Conservation (phyloP, 2,113 vertebrate genomes). For the Sula dactylatra region DNA sequence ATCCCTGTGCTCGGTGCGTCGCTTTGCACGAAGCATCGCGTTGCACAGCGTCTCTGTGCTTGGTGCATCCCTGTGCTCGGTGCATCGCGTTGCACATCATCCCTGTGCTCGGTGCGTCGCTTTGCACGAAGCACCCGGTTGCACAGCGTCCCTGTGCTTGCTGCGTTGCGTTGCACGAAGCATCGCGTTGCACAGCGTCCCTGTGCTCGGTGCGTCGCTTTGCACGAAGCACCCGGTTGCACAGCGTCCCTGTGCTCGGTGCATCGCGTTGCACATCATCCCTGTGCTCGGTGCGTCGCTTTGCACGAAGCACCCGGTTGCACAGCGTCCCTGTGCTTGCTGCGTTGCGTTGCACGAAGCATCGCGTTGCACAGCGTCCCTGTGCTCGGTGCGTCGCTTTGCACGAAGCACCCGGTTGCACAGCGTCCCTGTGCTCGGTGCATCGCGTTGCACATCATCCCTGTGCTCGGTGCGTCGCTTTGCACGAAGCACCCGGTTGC, state of each 20-base stretch:
- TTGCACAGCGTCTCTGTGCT: not conserved
- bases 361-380: too few relatives aligned
- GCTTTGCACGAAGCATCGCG: not conserved
- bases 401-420: not conserved
- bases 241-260: not conserved
- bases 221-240: not conserved
- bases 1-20: too few relatives aligned
- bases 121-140: not conserved
- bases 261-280: too few relatives aligned
- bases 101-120: not conserved
- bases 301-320: not conserved
- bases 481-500: too few relatives aligned
- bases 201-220: not conserved
- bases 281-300: not conserved
- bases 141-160: too few relatives aligned
- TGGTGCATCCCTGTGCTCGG: too few relatives aligned
- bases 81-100: rapidly evolving
- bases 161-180: not conserved
- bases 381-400: not conserved
- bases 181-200: not conserved
- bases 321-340: too few relatives aligned
- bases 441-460: not conserved
- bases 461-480: too few relatives aligned
- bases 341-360: not conserved
- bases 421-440: too few relatives aligned